Percentiles rank a stretch among this genome's conserved stretches.
Evolutionary conservation across 1,140 invertebrate genomes (phyloP).

Genomic region (Neodiprion fabricii): DNA sequence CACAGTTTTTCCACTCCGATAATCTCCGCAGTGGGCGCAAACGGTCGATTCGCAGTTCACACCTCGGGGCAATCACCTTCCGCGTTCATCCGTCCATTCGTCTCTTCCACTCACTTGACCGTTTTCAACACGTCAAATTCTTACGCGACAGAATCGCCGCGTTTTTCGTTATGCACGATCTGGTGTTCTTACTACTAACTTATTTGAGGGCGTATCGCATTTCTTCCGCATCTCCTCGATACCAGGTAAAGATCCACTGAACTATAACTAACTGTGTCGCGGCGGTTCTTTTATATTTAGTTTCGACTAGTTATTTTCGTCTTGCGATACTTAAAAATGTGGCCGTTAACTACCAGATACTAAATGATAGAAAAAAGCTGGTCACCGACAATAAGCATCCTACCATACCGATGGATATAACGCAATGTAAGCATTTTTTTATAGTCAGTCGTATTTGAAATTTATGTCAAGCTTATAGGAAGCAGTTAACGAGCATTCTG

Average conservation of each 20-base stretch:
- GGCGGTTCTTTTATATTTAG: not conserved
- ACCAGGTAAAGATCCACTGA: not conserved
- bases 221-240: too few species aligned
- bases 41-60: slow-evolving; percentile 36
- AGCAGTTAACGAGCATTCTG: not conserved
- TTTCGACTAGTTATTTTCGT: too few species aligned
- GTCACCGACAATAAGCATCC: not conserved
- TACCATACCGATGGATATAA: not conserved
- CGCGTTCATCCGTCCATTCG: slow-evolving; percentile 44
- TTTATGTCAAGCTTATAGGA: not conserved
- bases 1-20: slow-evolving; percentile 44
- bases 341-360: too few species aligned
- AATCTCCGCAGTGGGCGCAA: slow-evolving; percentile 45
- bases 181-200: too few species aligned
- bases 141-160: too few species aligned
- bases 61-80: slow-evolving; percentile 40
- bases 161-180: too few species aligned
- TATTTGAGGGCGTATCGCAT: too few species aligned
- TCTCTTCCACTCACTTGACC: slow-evolving; percentile 44
- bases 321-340: too few species aligned
- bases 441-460: slow-evolving; percentile 1
- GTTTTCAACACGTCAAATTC: slow-evolving; percentile 34
- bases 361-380: too few species aligned
- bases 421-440: not conserved
- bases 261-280: not conserved